Conservation (phyloP, 2,797 vertebrate genomes). For the Eleutherodactylus coqui region DNA sequence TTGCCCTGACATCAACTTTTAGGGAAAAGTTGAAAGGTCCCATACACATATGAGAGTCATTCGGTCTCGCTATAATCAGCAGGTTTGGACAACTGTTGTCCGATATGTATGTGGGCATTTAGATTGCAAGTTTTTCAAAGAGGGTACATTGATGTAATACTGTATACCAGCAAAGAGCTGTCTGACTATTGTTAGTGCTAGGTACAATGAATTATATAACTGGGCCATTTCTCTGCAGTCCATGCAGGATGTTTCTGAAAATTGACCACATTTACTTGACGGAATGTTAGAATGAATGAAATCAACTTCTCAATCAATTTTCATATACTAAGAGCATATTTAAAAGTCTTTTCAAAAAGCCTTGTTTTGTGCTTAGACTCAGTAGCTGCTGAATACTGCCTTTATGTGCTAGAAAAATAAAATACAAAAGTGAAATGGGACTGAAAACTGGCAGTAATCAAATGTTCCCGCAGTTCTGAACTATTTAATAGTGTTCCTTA, state of each 20-base stretch:
- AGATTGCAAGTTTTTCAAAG: not conserved
- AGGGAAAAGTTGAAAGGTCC: too few relatives aligned
- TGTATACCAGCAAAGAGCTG: not conserved
- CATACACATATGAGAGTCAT: too few relatives aligned
- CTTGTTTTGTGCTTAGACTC: not conserved
- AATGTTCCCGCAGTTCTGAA: slow-evolving; percentile 15
- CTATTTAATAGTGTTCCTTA: slow-evolving; percentile 7
- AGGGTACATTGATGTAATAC: not conserved
- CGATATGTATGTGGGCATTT: too few relatives aligned
- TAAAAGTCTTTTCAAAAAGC: slow-evolving; percentile 1
- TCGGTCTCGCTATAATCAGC: too few relatives aligned
- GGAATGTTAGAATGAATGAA: slow-evolving; percentile 1
- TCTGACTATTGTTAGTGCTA: not conserved
- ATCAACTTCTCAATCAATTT: slow-evolving; percentile 26
- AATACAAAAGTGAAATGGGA: not conserved
- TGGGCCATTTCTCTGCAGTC: not conserved
- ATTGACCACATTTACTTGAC: not conserved
- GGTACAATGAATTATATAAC: not conserved
- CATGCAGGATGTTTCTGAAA: slow-evolving; percentile 5
- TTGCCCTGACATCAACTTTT: too few relatives aligned
- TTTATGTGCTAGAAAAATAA: slow-evolving; percentile 11
- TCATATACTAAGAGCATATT: not conserved
- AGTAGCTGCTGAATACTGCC: not conserved
- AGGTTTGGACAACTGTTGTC: too few relatives aligned
- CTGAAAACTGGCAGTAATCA: not conserved